Conservation (phyloP, 2,888 invertebrate genomes). For the Marronus borbonicus region DNA sequence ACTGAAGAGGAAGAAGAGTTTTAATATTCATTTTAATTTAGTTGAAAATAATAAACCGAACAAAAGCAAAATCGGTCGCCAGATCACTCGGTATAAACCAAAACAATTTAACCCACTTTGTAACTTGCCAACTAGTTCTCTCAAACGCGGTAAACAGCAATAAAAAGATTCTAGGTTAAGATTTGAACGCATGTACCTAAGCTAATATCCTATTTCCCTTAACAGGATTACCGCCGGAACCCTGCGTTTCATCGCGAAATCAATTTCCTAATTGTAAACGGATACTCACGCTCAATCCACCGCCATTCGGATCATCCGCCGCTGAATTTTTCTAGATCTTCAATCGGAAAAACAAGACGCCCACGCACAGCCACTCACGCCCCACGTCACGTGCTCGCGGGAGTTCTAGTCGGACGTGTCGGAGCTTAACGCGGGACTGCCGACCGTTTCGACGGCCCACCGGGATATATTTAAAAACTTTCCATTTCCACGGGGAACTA, state of each 20-base stretch:
- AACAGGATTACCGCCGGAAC: no score
- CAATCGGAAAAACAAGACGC: slow-evolving; percentile 24
- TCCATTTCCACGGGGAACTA: slow-evolving; percentile 64
- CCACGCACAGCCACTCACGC: slow-evolving; percentile 22
- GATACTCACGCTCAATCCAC: no score
- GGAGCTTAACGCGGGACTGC: slow-evolving; percentile 59
- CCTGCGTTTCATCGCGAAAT: no score
- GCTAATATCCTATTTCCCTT: background rate
- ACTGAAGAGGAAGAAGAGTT: no score
- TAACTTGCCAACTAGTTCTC: no score
- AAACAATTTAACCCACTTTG: no score
- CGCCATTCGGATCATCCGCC: background rate
- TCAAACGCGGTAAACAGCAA: no score
- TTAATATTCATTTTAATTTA: no score
- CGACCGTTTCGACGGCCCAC: slow-evolving; percentile 55
- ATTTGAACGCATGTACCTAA: background rate
- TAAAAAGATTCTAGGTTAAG: background rate
- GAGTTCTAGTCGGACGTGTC: slow-evolving; percentile 60
- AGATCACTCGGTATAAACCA: no score
- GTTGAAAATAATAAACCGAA: no score
- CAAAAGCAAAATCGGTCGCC: no score
- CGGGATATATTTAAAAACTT: slow-evolving; percentile 65
- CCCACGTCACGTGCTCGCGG: slow-evolving; percentile 48
- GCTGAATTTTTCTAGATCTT: background rate
- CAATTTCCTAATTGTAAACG: no score